Percentiles rank a stretch among this genome's conserved stretches.
Evolutionary conservation across 35 echinoderm and acorn worm species (phyloP).

Genomic region (Lytechinus variegatus): DNA sequence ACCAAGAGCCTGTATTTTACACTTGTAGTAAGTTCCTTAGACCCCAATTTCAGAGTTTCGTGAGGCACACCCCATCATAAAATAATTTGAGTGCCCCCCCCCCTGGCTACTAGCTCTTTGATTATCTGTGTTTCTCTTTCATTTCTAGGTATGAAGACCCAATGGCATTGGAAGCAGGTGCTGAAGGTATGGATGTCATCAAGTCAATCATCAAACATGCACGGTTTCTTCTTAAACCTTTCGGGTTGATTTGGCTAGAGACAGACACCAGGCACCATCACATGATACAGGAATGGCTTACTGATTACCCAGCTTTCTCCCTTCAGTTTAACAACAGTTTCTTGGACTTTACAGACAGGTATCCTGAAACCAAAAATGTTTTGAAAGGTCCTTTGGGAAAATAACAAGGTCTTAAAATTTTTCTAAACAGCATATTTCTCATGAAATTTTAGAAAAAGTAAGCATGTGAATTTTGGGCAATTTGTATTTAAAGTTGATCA

Average conservation of each 20-base stretch:
- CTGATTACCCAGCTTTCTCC: constrained; percentile 17
- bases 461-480: neutral
- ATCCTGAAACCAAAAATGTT: neutral
- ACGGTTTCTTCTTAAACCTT: constrained; percentile 61
- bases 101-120: too few species aligned
- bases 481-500: neutral
- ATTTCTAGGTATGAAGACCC: constrained; percentile 72
- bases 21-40: too few species aligned
- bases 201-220: constrained; percentile 55
- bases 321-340: constrained; percentile 59
- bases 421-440: neutral
- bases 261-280: constrained; percentile 71
- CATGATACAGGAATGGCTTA: constrained; percentile 68
- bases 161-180: constrained; percentile 63
- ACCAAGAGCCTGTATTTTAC: too few species aligned
- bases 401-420: neutral
- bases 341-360: constrained; percentile 81
- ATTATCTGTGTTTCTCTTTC: neutral
- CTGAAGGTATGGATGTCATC: constrained; percentile 69
- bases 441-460: neutral
- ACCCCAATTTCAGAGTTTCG: too few species aligned
- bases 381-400: neutral
- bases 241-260: constrained; percentile 82
- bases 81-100: neutral
- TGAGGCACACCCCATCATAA: too few species aligned